phyloP scores from a whole-genome alignment of 2,888 invertebrate genomes.

The Dorcus parallelipipedus region DNA sequence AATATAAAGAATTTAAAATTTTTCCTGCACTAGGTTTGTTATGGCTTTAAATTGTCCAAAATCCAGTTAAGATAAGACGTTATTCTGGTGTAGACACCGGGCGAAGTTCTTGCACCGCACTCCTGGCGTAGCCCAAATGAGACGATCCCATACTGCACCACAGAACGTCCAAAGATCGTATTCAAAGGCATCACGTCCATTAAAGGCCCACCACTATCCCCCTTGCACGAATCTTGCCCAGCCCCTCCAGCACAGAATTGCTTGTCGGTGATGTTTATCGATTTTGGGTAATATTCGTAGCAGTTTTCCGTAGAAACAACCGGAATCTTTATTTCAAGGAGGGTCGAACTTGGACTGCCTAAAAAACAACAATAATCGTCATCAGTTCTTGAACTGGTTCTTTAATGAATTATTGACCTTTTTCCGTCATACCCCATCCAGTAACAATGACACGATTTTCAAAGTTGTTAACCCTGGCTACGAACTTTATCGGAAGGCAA shows the following conservation, averaged over 20 bases:
- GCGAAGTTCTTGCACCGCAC: conserved; percentile 54
- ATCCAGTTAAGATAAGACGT: conserved; percentile 65
- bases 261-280: conserved; percentile 31
- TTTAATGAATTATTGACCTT: conserved; percentile 3
- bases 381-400: background rate
- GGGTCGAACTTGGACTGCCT: conserved; percentile 36
- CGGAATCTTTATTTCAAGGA: conserved; percentile 49
- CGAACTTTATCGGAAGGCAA: background rate
- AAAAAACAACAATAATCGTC: background rate
- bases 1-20: too few species aligned
- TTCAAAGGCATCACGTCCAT: conserved; percentile 43
- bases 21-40: conserved; percentile 11
- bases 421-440: conserved; percentile 10
- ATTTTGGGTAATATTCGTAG: conserved; percentile 31
- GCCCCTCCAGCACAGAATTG: conserved; percentile 65
- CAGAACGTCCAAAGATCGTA: conserved; percentile 40
- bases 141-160: conserved; percentile 56
- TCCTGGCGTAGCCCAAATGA: conserved; percentile 49
- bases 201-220: conserved; percentile 70
- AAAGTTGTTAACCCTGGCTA: background rate
- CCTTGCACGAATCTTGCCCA: conserved; percentile 61
- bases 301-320: conserved; percentile 43
- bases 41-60: conserved; percentile 48
- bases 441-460: conserved; percentile 3
- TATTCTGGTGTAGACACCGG: conserved; percentile 67